phyloP scores from a whole-genome alignment of 1,140 invertebrate genomes.

The Zaprionus taronus region DNA sequence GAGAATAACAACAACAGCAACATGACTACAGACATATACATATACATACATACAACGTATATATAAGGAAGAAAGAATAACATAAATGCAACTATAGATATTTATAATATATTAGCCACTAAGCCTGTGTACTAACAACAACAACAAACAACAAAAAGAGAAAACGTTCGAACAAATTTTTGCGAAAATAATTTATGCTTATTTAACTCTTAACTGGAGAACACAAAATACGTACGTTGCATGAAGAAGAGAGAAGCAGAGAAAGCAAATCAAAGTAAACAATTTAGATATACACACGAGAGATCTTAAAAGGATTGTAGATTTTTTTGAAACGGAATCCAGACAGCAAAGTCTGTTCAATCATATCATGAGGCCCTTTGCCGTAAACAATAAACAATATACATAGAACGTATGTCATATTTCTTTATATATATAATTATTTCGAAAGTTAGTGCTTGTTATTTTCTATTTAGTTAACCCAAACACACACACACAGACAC shows the following conservation, averaged over 20 bases:
- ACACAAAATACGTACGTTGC: slow-evolving; percentile 90
- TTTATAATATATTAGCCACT: slow-evolving; percentile 89
- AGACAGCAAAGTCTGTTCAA: slow-evolving; percentile 58
- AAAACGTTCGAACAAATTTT: slow-evolving; percentile 95
- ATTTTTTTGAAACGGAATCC: slow-evolving; percentile 30
- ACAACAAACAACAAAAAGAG: slow-evolving; percentile 87
- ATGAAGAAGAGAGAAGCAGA: slow-evolving; percentile 86
- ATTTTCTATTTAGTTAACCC: slow-evolving; percentile 76
- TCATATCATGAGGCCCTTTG: slow-evolving; percentile 71
- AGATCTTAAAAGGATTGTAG: slow-evolving; percentile 80
- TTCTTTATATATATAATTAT: slow-evolving; percentile 23
- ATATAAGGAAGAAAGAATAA: slow-evolving; percentile 57
- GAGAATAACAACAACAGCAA: slow-evolving; percentile 29
- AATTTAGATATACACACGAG: slow-evolving; percentile 87
- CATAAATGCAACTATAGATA: slow-evolving; percentile 60
- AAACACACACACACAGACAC: slow-evolving; percentile 29
- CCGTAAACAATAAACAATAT: slow-evolving; percentile 46
- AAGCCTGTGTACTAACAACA: slow-evolving; percentile 87
- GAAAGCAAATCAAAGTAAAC: slow-evolving; percentile 87
- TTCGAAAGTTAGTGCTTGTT: slow-evolving; percentile 69
- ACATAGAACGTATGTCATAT: slow-evolving; percentile 24
- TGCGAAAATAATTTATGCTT: slow-evolving; percentile 91
- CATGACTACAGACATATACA: slow-evolving; percentile 50
- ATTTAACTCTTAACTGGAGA: slow-evolving; percentile 91
- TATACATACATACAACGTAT: slow-evolving; percentile 45